phyloP scores from a whole-genome alignment of 1,140 invertebrate species.

The Akabosia matsudoensis region DNA sequence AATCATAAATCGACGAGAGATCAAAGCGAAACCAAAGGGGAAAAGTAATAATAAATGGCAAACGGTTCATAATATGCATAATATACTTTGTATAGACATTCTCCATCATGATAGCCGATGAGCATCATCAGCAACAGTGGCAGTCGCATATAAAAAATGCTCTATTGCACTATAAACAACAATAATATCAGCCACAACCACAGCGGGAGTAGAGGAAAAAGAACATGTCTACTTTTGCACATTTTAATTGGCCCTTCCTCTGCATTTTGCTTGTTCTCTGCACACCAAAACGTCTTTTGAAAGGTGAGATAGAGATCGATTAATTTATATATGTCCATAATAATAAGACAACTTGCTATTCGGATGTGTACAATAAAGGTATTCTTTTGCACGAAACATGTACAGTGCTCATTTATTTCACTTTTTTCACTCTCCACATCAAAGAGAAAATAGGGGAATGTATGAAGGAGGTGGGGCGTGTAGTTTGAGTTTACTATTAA shows the following conservation, averaged over 20 bases:
- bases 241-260: constrained; percentile 22
- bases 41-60: neutral
- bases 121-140: neutral
- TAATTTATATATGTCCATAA: constrained; percentile 22
- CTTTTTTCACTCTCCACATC: too few relatives aligned
- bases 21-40: neutral
- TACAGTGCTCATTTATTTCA: neutral
- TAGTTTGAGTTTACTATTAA: constrained; percentile 13
- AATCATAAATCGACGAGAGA: constrained; percentile 22
- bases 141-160: neutral
- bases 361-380: too few relatives aligned
- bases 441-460: too few relatives aligned
- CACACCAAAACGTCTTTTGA: neutral
- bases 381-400: neutral
- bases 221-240: constrained; percentile 21
- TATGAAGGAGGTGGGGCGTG: neutral
- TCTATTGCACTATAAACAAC: too few relatives aligned
- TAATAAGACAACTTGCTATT: neutral
- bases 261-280: neutral
- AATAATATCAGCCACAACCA: neutral
- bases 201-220: neutral
- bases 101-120: neutral
- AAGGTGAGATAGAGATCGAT: constrained; percentile 11
- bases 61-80: neutral
- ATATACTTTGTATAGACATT: neutral